These are phyloP conservation scores for Drosophila setifemur DNA, from an alignment of 1,140 invertebrate species.

Conservation along the genomic window DNA sequence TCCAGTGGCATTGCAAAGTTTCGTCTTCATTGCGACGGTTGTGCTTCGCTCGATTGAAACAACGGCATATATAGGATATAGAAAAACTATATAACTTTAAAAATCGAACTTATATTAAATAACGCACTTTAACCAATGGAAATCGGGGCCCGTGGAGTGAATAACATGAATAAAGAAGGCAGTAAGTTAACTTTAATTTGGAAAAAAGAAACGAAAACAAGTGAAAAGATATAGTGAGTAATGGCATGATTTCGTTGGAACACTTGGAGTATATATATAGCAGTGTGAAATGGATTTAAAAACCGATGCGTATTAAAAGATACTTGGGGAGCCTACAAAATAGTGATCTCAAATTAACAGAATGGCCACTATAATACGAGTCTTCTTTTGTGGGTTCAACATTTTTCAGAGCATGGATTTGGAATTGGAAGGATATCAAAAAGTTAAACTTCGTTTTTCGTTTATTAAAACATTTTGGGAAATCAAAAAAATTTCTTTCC, in stretches of 20 bases:
- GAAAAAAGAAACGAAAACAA: background rate
- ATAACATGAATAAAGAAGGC: constrained; percentile 32
- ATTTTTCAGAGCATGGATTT: too few species aligned
- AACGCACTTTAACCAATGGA: constrained; percentile 38
- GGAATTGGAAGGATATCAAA: too few species aligned
- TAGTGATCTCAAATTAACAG: too few species aligned
- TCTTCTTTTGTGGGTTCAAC: too few species aligned
- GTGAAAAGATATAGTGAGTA: background rate
- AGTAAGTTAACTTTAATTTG: constrained; percentile 64
- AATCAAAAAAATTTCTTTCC: too few species aligned
- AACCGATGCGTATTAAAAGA: too few species aligned
- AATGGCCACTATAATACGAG: too few species aligned
- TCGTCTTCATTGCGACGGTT: constrained; percentile 60
- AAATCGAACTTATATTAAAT: background rate
- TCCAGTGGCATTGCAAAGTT: constrained; percentile 51
- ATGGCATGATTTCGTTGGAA: constrained; percentile 1
- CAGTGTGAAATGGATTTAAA: background rate
- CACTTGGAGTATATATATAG: background rate
- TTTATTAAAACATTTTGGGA: too few species aligned
- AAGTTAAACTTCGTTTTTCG: too few species aligned
- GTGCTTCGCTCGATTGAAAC: constrained; percentile 30
- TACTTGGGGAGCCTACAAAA: too few species aligned
- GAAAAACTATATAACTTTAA: background rate
- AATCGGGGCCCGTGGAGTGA: constrained; percentile 24
- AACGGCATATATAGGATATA: constrained; percentile 4